These are phyloP conservation scores for Andricus quercusramuli DNA, from an alignment of 2,888 invertebrate species.

Conservation along the genomic window DNA sequence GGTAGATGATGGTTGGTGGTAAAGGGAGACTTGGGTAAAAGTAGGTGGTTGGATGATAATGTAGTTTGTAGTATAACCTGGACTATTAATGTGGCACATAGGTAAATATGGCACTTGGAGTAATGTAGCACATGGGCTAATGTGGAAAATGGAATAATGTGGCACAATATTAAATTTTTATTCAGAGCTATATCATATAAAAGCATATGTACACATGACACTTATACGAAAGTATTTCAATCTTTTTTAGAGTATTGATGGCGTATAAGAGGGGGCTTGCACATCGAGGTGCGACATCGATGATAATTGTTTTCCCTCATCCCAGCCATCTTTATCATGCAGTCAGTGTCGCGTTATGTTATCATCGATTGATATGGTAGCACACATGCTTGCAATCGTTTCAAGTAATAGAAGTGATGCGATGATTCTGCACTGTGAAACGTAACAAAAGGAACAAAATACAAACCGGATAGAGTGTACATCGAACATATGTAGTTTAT, in stretches of 20 bases:
- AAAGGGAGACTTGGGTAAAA: too few relatives aligned
- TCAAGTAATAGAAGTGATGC: background rate
- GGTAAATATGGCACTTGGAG: too few relatives aligned
- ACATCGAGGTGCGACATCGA: background rate
- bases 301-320: slow-evolving; percentile 8
- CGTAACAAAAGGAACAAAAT: slow-evolving; percentile 17
- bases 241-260: background rate
- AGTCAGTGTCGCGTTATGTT: background rate
- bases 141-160: too few relatives aligned
- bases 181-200: too few relatives aligned
- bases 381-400: background rate
- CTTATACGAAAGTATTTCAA: background rate
- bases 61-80: too few relatives aligned
- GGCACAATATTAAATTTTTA: too few relatives aligned
- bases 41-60: too few relatives aligned
- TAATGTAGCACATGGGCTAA: too few relatives aligned
- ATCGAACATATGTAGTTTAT: slow-evolving; percentile 10
- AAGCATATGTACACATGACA: too few relatives aligned
- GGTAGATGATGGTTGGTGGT: too few relatives aligned
- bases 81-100: too few relatives aligned
- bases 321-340: background rate
- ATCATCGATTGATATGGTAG: background rate
- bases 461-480: slow-evolving; percentile 1
- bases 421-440: background rate
- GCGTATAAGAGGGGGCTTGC: background rate